These are phyloP conservation scores for Osmerus mordax DNA, from an alignment of 2,113 vertebrate genomes.

Conservation along the genomic window DNA sequence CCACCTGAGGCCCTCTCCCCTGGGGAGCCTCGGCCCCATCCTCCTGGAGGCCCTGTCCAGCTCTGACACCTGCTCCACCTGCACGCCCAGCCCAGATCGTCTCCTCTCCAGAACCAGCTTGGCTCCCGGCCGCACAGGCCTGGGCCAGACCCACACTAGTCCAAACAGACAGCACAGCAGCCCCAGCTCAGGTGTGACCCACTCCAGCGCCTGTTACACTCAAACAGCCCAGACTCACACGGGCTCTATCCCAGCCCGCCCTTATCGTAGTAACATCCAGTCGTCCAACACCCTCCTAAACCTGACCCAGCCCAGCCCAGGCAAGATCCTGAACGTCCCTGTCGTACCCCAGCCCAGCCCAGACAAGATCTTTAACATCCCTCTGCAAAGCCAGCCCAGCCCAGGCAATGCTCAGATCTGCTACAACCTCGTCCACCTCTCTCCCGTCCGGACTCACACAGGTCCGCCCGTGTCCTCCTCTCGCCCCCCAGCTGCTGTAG, in stretches of 20 bases:
- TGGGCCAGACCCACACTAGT: slow-evolving; percentile 51
- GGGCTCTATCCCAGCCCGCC: too few species aligned
- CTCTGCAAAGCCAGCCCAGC: neutral
- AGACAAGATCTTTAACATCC: slow-evolving; percentile 9
- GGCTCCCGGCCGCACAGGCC: slow-evolving; percentile 27
- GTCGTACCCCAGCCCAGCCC: slow-evolving; percentile 14
- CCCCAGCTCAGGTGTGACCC: slow-evolving; percentile 15
- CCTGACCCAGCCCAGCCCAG: neutral
- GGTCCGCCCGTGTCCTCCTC: slow-evolving; percentile 37
- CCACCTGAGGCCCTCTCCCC: slow-evolving; percentile 74
- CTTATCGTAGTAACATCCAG: too few species aligned
- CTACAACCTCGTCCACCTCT: slow-evolving; percentile 50
- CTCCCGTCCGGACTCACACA: slow-evolving; percentile 10
- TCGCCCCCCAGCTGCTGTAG: slow-evolving; percentile 1
- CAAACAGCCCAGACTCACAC: too few species aligned
- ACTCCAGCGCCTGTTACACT: neutral
- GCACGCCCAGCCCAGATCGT: slow-evolving; percentile 69
- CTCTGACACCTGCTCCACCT: slow-evolving; percentile 82
- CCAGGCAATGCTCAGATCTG: slow-evolving; percentile 41
- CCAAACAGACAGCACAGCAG: slow-evolving; percentile 60
- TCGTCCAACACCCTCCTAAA: neutral
- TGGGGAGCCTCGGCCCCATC: slow-evolving; percentile 79
- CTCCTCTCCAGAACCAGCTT: slow-evolving; percentile 34
- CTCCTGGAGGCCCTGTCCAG: slow-evolving; percentile 76
- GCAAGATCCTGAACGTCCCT: neutral